phyloP scores from a whole-genome alignment of 2,888 invertebrate genomes.

The Ptilodon capucinus region DNA sequence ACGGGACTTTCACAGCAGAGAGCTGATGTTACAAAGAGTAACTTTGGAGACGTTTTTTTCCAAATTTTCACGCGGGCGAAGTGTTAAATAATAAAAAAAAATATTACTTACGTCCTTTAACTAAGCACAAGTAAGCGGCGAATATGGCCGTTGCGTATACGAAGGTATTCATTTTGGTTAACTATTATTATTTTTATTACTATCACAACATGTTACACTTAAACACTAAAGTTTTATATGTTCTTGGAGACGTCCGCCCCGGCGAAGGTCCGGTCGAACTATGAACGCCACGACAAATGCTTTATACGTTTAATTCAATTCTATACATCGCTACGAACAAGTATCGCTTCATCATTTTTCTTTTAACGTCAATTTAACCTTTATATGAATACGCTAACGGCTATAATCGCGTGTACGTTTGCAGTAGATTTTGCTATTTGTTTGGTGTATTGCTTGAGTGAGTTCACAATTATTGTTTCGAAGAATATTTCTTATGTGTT shows the following conservation, averaged over 20 bases:
- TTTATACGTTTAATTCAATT: constrained; percentile 13
- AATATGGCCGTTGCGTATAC: constrained; percentile 19
- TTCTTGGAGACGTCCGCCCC: constrained; percentile 11
- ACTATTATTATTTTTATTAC: constrained; percentile 1
- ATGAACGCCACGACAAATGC: constrained; percentile 6
- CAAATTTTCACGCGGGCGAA: neutral
- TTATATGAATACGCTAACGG: accelerated
- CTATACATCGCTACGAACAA: constrained; percentile 6
- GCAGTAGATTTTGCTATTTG: neutral
- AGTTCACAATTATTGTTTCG: constrained; percentile 17
- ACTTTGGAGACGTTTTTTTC: no score
- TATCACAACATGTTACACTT: constrained; percentile 27
- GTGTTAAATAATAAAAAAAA: neutral
- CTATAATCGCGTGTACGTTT: neutral
- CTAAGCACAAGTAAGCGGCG: constrained; percentile 24
- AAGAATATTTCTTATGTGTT: no score
- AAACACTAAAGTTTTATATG: constrained; percentile 2
- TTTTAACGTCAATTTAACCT: neutral
- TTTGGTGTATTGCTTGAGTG: neutral
- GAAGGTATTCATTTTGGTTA: constrained; percentile 22
- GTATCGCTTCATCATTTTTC: neutral
- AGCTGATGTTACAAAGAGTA: no score
- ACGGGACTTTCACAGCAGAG: no score
- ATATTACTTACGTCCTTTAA: constrained; percentile 39
- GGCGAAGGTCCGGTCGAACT: constrained; percentile 16